phyloP scores from a whole-genome alignment of 2,113 vertebrate genomes.

The Sinocyclocheilus anophthalmus region DNA sequence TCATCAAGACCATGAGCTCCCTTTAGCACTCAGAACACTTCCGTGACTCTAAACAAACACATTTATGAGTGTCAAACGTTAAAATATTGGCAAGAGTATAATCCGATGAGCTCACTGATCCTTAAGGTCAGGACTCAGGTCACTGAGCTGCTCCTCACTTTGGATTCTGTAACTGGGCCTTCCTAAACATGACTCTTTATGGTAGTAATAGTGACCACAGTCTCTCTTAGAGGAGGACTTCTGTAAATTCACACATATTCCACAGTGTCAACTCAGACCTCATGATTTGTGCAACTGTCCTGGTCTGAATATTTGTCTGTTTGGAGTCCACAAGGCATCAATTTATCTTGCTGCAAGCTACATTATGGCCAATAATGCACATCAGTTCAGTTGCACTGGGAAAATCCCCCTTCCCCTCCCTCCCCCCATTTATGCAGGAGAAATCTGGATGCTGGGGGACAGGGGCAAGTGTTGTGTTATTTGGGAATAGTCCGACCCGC shows the following conservation, averaged over 20 bases:
- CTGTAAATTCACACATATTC: slow-evolving; percentile 30
- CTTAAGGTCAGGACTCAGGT: neutral
- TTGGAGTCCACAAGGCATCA: slow-evolving; percentile 25
- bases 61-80: neutral
- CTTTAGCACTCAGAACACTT: slow-evolving; percentile 15
- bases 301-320: slow-evolving; percentile 25
- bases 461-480: slow-evolving; percentile 9
- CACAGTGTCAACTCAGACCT: slow-evolving; percentile 20
- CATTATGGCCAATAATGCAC: slow-evolving; percentile 18
- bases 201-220: slow-evolving; percentile 2
- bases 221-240: neutral
- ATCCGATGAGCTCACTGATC: neutral
- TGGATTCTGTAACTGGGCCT: neutral
- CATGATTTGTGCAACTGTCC: slow-evolving; percentile 18
- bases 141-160: slow-evolving; percentile 25
- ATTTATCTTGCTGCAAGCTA: slow-evolving; percentile 20
- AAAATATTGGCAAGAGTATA: slow-evolving; percentile 44
- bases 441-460: slow-evolving; percentile 7
- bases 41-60: neutral
- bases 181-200: neutral
- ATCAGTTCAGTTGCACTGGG: neutral
- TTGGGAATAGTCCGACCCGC: neutral
- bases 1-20: neutral
- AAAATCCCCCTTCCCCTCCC: slow-evolving; percentile 12
- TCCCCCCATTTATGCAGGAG: neutral